phyloP scores from a whole-genome alignment of 2,797 vertebrate genomes.

The Novumbra hubbsi region DNA sequence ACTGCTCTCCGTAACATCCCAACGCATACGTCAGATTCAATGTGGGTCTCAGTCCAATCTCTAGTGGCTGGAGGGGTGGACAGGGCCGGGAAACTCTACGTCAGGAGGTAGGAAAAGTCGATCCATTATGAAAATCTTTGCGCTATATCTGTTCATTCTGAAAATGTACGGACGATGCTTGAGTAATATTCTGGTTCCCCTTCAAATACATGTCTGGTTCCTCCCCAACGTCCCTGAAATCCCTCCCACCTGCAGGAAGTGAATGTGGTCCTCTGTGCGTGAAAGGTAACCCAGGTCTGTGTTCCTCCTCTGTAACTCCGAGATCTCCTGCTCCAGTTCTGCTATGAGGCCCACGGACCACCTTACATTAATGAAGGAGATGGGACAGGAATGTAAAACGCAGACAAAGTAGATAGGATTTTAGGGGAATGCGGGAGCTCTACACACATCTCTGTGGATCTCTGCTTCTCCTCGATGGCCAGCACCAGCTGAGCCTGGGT shows the following conservation, averaged over 20 bases:
- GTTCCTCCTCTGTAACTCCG: constrained; percentile 54
- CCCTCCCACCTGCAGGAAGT: constrained; percentile 72
- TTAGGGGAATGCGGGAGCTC: no score
- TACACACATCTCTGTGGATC: constrained; percentile 52
- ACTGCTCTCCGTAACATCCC: constrained; percentile 73
- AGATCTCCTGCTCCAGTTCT: constrained; percentile 58
- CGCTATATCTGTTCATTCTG: no score
- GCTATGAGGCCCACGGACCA: constrained; percentile 66
- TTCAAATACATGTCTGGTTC: no score
- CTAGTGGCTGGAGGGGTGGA: constrained; percentile 64
- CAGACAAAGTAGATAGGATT: background rate
- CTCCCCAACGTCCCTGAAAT: no score
- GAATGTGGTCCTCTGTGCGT: constrained; percentile 73
- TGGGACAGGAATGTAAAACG: background rate
- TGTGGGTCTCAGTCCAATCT: constrained; percentile 72
- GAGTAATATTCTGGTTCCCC: background rate
- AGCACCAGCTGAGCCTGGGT: constrained; percentile 65
- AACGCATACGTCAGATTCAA: constrained; percentile 68
- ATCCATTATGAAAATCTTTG: background rate
- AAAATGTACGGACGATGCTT: no score
- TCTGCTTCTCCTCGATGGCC: constrained; percentile 71
- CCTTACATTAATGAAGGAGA: background rate
- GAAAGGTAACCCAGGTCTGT: constrained; percentile 67
- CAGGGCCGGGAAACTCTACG: constrained; percentile 72
- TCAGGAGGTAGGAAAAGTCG: constrained; percentile 7